Percentiles rank a stretch among this genome's conserved stretches.
Conservation (phyloP, 2,888 invertebrate species). For the Sinelater perroti region DNA sequence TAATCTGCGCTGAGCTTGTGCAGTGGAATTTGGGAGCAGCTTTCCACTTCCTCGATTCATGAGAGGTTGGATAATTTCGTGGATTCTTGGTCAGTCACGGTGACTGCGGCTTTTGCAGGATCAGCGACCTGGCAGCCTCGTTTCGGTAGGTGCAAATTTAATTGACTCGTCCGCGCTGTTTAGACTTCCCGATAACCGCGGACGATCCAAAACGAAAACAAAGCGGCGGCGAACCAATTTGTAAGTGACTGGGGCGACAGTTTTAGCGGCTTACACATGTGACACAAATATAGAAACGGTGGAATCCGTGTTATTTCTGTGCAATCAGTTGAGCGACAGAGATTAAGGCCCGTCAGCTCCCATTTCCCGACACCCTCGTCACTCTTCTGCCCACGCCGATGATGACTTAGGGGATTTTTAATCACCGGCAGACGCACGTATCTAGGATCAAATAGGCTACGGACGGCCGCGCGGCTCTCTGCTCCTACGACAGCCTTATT, state of each 20-base stretch:
- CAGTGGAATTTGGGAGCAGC: too few species aligned
- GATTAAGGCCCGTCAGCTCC: constrained; percentile 46
- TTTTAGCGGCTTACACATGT: constrained; percentile 35
- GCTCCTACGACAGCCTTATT: neutral
- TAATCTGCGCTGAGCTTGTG: too few species aligned
- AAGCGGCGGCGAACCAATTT: constrained; percentile 29
- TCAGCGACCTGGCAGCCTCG: constrained; percentile 23
- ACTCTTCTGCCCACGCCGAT: constrained; percentile 29
- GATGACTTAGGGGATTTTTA: constrained; percentile 32
- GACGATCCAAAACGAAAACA: constrained; percentile 20
- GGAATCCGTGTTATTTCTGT: constrained; percentile 41
- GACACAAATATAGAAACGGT: constrained; percentile 34
- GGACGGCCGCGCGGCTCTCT: neutral
- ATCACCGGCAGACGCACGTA: constrained; percentile 22
- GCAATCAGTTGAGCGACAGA: constrained; percentile 51
- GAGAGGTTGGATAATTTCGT: constrained; percentile 6
- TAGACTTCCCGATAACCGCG: constrained; percentile 26
- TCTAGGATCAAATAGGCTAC: constrained; percentile 10
- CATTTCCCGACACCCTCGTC: constrained; percentile 42
- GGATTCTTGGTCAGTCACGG: constrained; percentile 7
- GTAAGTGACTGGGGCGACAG: constrained; percentile 31
- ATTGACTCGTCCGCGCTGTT: constrained; percentile 29
- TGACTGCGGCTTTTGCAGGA: constrained; percentile 22
- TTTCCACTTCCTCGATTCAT: too few species aligned
- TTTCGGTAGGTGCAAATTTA: constrained; percentile 27